Base-by-base conservation (phyloP, 2,888 invertebrate genomes). In the Drosophila phalerata region DNA sequence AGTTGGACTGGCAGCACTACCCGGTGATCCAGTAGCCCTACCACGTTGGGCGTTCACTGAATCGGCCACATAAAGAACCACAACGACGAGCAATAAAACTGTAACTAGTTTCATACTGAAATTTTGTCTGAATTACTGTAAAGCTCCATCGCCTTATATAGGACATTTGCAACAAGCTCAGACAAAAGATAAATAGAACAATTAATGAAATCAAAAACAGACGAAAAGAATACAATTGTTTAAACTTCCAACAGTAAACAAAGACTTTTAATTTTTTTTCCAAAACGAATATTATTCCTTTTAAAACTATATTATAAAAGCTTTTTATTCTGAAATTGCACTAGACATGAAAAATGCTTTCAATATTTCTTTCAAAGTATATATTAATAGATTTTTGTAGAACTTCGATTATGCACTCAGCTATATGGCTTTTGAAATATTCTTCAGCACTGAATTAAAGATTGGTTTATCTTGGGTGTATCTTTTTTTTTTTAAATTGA, bases 41-140 rank as follows among this genome's bases (percentile, higher is more conserved):
- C 15, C 9, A 17, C 40, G 5, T 32, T 63, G 62, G 11, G 47
- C 56, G 4, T 55, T 56, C 10, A 32, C 62, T 5, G 45, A 62
- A 19, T 6, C 5, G 5, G 45, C 19, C 19, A 55, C 55, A 38
- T 47, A 56, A n/a, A 63, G 40, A 10, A 63, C 47, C 1, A 62
- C 62, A 2, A 30, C 30, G 10, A 47, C 1, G 3, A 55, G 17
- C 47, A 62, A 37, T 15, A 62, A 10, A 11, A 55, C 28, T 17
- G 55, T 38, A 5, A 63, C 32, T 17, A 34, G 30, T 25, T 48
- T 48, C 63, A 63, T 63, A 10, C 1, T 48, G 37, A 22, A 43
- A 6, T 43, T 10, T 1, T 34, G 11, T 34, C 42, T 55, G 32
- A 11, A 22, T 17, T 55, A 22, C 10, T 10, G 9, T 55, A 1